These are phyloP conservation scores for Chloromyia formosa DNA, from an alignment of 2,888 invertebrate genomes.

Conservation along the genomic window DNA sequence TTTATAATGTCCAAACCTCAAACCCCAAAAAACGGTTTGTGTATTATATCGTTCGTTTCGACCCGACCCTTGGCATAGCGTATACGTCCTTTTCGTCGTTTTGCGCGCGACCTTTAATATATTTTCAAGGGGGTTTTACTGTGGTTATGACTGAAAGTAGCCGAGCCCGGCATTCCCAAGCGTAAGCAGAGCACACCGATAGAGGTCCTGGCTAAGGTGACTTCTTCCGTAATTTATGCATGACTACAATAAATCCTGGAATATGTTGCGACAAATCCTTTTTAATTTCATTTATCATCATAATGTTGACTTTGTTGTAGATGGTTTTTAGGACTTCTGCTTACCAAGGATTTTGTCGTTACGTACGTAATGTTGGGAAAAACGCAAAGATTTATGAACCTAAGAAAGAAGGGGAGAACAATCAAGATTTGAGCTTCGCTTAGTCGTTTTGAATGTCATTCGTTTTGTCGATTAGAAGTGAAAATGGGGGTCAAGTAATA, in stretches of 20 bases:
- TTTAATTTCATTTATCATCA: constrained; percentile 43
- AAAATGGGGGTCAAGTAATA: too few species aligned
- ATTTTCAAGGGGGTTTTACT: constrained; percentile 13
- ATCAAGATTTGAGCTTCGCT: too few species aligned
- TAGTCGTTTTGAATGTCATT: too few species aligned
- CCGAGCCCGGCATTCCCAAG: too few species aligned
- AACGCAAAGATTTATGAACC: neutral
- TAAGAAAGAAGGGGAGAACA: too few species aligned
- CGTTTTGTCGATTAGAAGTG: too few species aligned
- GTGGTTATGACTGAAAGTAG: constrained; percentile 11
- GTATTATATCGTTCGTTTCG: constrained; percentile 30
- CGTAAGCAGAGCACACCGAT: neutral
- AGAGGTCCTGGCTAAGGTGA: neutral
- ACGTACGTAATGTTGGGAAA: neutral
- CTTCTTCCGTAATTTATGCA: constrained; percentile 29
- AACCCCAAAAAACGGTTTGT: constrained; percentile 19
- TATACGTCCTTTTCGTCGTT: neutral
- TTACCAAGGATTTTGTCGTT: neutral
- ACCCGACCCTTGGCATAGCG: neutral
- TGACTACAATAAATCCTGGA: constrained; percentile 37
- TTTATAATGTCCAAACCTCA: constrained; percentile 40
- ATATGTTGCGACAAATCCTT: constrained; percentile 42
- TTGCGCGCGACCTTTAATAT: constrained; percentile 15
- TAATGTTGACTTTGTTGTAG: constrained; percentile 35
- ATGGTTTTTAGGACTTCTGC: neutral